These are phyloP conservation scores for Ricordea florida DNA, from an alignment of 92 coral and sea anemone genomes.

Conservation along the genomic window DNA sequence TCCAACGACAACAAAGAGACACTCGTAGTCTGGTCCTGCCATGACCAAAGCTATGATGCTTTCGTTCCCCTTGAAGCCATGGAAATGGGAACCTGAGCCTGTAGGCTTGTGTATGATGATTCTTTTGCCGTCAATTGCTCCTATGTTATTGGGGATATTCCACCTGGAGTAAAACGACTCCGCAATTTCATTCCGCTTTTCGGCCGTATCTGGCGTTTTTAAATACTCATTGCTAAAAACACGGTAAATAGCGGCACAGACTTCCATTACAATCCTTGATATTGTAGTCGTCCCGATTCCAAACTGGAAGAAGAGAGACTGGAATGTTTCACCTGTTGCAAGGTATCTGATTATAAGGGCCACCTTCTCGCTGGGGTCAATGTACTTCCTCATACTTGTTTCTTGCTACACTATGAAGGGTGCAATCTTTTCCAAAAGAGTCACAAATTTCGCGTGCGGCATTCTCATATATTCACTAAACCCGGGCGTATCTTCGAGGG, in stretches of 20 bases:
- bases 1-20: conserved; percentile 6
- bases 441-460: conserved; percentile 15
- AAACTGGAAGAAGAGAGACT: conserved; percentile 42
- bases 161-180: conserved; percentile 14
- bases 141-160: background rate
- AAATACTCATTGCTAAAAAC: conserved; percentile 11
- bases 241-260: conserved; percentile 27
- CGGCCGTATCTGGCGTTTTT: conserved; percentile 17
- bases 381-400: conserved; percentile 30
- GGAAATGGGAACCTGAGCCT: background rate
- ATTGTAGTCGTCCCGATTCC: conserved; percentile 40
- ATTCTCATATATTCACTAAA: conserved; percentile 44
- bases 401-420: conserved; percentile 35
- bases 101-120: conserved; percentile 26
- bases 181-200: conserved; percentile 22
- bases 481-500: conserved; percentile 33
- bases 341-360: conserved; percentile 28
- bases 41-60: background rate
- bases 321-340: conserved; percentile 41
- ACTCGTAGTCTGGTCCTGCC: no score
- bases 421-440: background rate
- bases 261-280: conserved; percentile 42
- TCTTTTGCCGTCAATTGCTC: conserved; percentile 25
- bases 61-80: background rate
- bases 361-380: conserved; percentile 17